A percentile compares a stretch with the other conserved stretches of the same genome.
Conservation (phyloP, 35 echinoderm and acorn worm genomes). For the Heliocidaris erythrogramma region DNA sequence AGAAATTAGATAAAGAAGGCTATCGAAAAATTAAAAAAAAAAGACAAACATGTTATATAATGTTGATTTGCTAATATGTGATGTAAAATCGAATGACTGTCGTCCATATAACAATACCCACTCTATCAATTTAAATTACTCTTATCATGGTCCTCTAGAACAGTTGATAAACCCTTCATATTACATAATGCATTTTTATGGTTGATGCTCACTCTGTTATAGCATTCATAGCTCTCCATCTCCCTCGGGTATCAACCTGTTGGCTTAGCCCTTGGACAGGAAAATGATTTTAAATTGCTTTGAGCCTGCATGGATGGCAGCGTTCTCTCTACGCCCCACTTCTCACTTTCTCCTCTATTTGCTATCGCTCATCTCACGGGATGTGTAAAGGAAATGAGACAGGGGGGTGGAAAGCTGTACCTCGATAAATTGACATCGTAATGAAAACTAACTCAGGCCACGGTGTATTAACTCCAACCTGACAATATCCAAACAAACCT, state of each 20-base stretch:
- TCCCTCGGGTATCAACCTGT: conserved; percentile 3
- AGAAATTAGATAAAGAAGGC: too few relatives aligned
- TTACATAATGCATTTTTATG: neutral
- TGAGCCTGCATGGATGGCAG: neutral
- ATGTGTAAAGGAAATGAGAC: conserved; percentile 1
- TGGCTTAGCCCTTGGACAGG: conserved; percentile 7
- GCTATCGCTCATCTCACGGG: neutral
- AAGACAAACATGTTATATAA: too few relatives aligned
- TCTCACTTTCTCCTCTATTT: conserved; percentile 15
- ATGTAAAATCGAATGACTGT: neutral
- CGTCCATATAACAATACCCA: neutral
- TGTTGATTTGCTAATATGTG: too few relatives aligned
- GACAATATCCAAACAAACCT: neutral
- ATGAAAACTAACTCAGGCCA: conserved; percentile 17
- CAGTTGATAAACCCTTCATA: neutral
- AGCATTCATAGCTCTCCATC: neutral
- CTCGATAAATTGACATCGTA: conserved; percentile 24
- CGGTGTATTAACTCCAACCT: neutral
- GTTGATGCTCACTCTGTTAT: neutral
- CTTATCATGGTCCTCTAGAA: neutral
- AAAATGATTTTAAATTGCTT: conserved; percentile 9
- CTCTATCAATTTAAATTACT: neutral
- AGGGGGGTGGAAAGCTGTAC: neutral
- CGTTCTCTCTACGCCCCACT: neutral
- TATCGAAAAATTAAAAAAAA: too few relatives aligned